phyloP scores from a whole-genome alignment of 2,888 invertebrate species.

The Elysia crispata region DNA sequence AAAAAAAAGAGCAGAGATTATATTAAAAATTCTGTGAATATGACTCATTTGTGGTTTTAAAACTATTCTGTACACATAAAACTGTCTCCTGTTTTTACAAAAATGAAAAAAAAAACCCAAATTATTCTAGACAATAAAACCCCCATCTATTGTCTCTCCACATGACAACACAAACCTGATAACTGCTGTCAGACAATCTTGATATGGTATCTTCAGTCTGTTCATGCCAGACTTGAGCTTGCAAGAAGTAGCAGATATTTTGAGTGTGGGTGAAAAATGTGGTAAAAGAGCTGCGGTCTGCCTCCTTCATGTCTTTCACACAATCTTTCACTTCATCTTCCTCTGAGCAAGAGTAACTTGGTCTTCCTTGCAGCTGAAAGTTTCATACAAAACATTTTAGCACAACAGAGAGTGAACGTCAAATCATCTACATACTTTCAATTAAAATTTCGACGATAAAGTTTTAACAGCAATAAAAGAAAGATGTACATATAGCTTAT shows the following conservation, averaged over 20 bases:
- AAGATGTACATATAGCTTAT: too few relatives aligned
- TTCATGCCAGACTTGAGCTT: conserved; percentile 83
- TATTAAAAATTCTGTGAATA: too few relatives aligned
- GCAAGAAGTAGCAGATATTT: conserved; percentile 83
- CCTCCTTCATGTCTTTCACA: conserved; percentile 80
- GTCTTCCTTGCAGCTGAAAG: conserved; percentile 80
- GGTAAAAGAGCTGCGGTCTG: conserved; percentile 81
- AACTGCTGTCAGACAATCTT: conserved; percentile 80
- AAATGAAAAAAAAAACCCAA: too few relatives aligned
- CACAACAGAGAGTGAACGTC: not conserved
- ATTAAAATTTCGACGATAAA: too few relatives aligned
- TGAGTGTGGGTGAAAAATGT: conserved; percentile 84
- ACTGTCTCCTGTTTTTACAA: too few relatives aligned
- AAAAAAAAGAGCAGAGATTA: too few relatives aligned
- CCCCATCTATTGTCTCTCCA: too few relatives aligned
- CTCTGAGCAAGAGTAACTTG: conserved; percentile 64
- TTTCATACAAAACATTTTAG: not conserved
- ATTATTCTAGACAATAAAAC: too few relatives aligned
- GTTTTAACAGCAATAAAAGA: too few relatives aligned
- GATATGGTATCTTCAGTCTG: conserved; percentile 81
- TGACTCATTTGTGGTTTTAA: too few relatives aligned
- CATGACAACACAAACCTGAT: conserved; percentile 46
- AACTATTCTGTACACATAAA: too few relatives aligned
- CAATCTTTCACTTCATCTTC: conserved; percentile 77
- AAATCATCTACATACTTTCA: not conserved